Evolutionary conservation across 1,140 invertebrate species (phyloP), one percentile per base, ranked within the genome.

Genomic region (Magallana ariakensis): DNA sequence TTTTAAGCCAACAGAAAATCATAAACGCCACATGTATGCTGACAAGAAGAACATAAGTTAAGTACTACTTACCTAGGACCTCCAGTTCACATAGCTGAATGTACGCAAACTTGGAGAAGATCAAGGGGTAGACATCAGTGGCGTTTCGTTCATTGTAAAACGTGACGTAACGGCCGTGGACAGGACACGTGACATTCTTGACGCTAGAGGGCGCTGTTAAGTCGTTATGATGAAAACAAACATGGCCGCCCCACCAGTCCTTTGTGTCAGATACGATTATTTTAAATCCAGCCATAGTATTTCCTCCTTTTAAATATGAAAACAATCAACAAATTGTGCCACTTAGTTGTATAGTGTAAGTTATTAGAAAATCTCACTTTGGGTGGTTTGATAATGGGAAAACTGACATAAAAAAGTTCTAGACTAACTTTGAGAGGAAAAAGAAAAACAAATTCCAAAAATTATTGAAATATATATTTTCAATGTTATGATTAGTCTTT

Each of bases 31-130:
- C 5, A 46, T 46, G 0, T 46, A 46, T 46, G 33, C 33, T 46
- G 33, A 46, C 33, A 2, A 5, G 33, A 46, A 46, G 33, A 46
- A 46, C 5, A 33, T 33, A 5, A 46, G 2, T 46, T 46, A 46
- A 46, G 33, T 46, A 46, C 26, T 75, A 75, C 66, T 26, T 26
- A 75, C 66, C 66, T 8, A 75, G 33, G 3, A 75, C 66, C 13
- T 75, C 66, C 22, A 75, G 8, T 75, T 75, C 66, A 75, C 66
- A 75, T 1, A 75, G 66, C 66, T 75, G 66, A 75, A 75, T 26
- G 26, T 75, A 75, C 6, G 66, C 66, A 26, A 75, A 75, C 15
- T 75, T 75, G 5, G 66, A 75, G 11, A 33, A 75, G 2, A 13
- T 75, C 3, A 75, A 9, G 5, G 66, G 66, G 22, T 75, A 75